These are phyloP conservation scores for Polyommatus icarus DNA, from an alignment of 2,888 invertebrate species.

Conservation along the genomic window DNA sequence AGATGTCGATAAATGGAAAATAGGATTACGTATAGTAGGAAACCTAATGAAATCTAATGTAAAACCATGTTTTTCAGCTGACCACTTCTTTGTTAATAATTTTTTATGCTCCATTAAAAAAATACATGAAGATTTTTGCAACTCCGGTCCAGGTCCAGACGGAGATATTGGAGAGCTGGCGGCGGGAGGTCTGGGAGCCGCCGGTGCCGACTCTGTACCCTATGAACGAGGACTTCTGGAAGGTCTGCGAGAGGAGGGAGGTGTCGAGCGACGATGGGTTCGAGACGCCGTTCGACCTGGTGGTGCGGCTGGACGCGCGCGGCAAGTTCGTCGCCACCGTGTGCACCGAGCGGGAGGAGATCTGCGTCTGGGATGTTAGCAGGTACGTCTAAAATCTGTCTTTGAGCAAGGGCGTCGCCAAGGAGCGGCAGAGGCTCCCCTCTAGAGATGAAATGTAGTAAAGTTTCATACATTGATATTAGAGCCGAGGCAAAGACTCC, in stretches of 20 bases:
- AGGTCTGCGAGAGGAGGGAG: constrained; percentile 35
- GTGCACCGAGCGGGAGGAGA: constrained; percentile 86
- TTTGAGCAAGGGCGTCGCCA: too few species aligned
- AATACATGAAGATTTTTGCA: too few species aligned
- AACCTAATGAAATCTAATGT: too few species aligned
- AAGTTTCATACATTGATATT: too few species aligned
- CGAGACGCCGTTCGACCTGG: constrained; percentile 79
- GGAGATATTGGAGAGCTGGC: constrained; percentile 69
- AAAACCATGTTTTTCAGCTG: too few species aligned
- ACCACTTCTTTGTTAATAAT: too few species aligned
- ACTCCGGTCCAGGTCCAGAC: constrained; percentile 52
- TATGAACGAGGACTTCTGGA: constrained; percentile 71
- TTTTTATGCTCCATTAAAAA: too few species aligned
- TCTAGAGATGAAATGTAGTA: too few species aligned
- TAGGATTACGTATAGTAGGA: too few species aligned
- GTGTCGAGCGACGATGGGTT: constrained; percentile 56
- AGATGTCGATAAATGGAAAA: too few species aligned
- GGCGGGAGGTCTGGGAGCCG: constrained; percentile 71
- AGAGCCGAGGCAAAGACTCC: too few species aligned
- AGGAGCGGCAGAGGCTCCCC: too few species aligned
- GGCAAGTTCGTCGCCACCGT: constrained; percentile 88
- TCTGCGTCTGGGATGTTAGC: constrained; percentile 89
- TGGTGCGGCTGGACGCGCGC: constrained; percentile 82
- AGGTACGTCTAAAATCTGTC: constrained; percentile 47
- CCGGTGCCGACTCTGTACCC: constrained; percentile 83